Evolutionary conservation across 1,140 invertebrate species (phyloP), one percentile per base, ranked within the genome.

Genomic region (Hyles euphorbiae): DNA sequence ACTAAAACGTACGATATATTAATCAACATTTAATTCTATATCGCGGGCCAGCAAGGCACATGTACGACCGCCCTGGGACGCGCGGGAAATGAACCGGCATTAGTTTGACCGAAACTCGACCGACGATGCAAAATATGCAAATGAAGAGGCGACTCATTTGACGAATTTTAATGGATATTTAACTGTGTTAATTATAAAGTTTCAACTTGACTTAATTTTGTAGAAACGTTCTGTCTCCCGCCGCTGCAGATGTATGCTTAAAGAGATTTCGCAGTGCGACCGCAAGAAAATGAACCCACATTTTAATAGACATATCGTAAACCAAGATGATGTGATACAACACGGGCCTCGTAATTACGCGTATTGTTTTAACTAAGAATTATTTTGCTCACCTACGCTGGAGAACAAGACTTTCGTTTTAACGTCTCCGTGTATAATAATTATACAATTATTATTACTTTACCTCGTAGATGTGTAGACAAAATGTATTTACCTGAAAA

Each of bases 91-190:
- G 81, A 84, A 76, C 74, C 72, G 56, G 63, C 67, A 66, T 78
- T 74, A 70, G 72, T 66, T 66, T 60, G 57, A 46, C 59, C 72
- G 58, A 80, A 79, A 79, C 74, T 76, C 76, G 61, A 68, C 78
- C 67, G 69, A 60, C 72, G 68, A 68, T 65, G 72, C 81, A 76
- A 84, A 87, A 85, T 85, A 88, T 87, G 83, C 75, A 87, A 88
- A 88, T 87, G 81, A 77, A 78, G 70, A 72, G 76, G 69, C 80
- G 77, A 84, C 82, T 84, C 82, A 85, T 85, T 85, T 87, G 76
- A 84, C 82, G 78, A 87, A 87, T 85, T 87, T 88, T 87, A 85
- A 85, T 85, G 74, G 83, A 81, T 79, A 81, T 87, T 84, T 88
- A 85, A 84, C 74, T 78, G 77, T 83, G 79, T 77, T 83, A 76